These are phyloP conservation scores for Beroe forskalii DNA, from an alignment of 37 sponge, comb jelly and placozoan genomes.

Conservation along the genomic window DNA sequence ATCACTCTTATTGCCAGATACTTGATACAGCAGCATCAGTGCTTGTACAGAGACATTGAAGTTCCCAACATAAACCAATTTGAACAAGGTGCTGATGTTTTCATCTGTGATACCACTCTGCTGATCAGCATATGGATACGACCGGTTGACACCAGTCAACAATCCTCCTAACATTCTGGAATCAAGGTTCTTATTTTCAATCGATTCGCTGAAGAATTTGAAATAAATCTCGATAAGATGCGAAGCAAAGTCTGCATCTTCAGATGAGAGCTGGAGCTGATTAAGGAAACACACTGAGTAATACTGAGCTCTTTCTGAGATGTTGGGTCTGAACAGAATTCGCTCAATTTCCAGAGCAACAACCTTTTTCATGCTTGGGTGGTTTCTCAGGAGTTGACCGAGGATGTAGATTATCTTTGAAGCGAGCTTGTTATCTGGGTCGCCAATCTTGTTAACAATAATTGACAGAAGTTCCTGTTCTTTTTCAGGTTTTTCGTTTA, in stretches of 20 bases:
- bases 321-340: slow-evolving; percentile 87
- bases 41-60: slow-evolving; percentile 86
- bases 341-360: slow-evolving; percentile 84
- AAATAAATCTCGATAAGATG: slow-evolving; percentile 82
- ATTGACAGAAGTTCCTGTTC: slow-evolving; percentile 75
- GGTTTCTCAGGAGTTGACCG: slow-evolving; percentile 67
- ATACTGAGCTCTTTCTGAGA: slow-evolving; percentile 86
- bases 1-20: slow-evolving; percentile 63
- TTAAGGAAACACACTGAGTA: slow-evolving; percentile 91
- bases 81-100: slow-evolving; percentile 89
- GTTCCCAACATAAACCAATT: slow-evolving; percentile 82
- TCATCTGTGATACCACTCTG: slow-evolving; percentile 81
- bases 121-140: slow-evolving; percentile 82
- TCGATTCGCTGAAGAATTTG: slow-evolving; percentile 86
- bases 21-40: slow-evolving; percentile 91
- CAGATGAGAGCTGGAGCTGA: slow-evolving; percentile 74
- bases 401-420: slow-evolving; percentile 83
- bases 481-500: slow-evolving; percentile 59
- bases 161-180: slow-evolving; percentile 86
- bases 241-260: slow-evolving; percentile 71
- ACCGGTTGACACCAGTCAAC: slow-evolving; percentile 92
- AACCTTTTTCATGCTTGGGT: slow-evolving; percentile 86
- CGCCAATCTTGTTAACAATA: slow-evolving; percentile 95
- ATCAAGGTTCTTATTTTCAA: slow-evolving; percentile 73
- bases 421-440: slow-evolving; percentile 85